Percentiles rank a stretch among this genome's conserved stretches.
Evolutionary conservation across 2,888 invertebrate species (phyloP).

Genomic region (Philonicus albiceps): DNA sequence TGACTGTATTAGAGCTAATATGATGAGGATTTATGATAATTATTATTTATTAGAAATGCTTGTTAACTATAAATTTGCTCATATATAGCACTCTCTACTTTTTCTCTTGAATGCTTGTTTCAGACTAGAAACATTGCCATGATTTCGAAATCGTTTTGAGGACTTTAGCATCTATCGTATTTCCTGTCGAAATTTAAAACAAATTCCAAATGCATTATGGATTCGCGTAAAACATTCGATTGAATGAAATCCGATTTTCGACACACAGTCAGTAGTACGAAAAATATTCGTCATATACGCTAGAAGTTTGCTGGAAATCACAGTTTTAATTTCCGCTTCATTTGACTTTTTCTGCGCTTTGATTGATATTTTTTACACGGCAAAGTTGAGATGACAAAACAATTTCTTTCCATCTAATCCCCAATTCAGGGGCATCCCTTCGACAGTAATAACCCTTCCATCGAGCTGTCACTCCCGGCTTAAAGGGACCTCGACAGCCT

Average conservation of each 20-base stretch:
- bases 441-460: constrained; percentile 19
- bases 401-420: constrained; percentile 1
- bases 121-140: not conserved
- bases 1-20: too few relatives aligned
- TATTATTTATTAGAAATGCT: too few relatives aligned
- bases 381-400: constrained; percentile 25
- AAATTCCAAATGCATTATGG: not conserved
- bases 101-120: not conserved
- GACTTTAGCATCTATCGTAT: not conserved
- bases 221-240: not conserved
- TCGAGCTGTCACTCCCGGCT: constrained; percentile 7
- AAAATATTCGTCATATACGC: not conserved
- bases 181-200: not conserved
- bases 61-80: too few relatives aligned
- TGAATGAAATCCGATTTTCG: not conserved
- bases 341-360: not conserved
- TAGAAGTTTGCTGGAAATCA: not conserved
- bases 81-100: too few relatives aligned
- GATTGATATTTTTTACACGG: constrained; percentile 15
- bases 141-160: not conserved
- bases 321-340: not conserved
- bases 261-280: not conserved
- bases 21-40: too few relatives aligned
- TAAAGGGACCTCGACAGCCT: not conserved
- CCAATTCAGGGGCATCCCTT: not conserved